Evolutionary conservation across 2,113 vertebrate genomes (phyloP).

Genomic region (Festucalex cinctus): DNA sequence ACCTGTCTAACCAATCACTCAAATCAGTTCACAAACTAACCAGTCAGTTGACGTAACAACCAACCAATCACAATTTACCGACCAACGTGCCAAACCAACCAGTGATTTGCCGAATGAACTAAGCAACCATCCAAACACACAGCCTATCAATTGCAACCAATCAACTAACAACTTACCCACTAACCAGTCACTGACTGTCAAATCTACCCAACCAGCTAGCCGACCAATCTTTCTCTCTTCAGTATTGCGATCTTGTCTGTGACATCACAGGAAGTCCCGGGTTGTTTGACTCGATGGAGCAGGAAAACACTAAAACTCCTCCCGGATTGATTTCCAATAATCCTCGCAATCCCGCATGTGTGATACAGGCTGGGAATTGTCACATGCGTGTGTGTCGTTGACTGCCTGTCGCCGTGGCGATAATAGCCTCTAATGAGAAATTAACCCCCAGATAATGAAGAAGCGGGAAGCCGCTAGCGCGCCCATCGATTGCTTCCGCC

Average conservation of each 20-base stretch:
- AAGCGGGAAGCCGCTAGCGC: constrained; percentile 34
- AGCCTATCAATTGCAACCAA: not conserved
- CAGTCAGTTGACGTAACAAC: no score
- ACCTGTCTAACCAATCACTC: no score
- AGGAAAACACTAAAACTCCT: constrained; percentile 55
- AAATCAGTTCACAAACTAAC: no score
- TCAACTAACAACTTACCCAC: not conserved
- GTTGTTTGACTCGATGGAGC: not conserved
- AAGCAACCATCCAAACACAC: no score
- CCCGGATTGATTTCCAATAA: constrained; percentile 65
- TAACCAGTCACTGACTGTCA: no score
- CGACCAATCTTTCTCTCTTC: no score
- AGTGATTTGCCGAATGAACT: no score
- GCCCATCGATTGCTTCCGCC: constrained; percentile 18
- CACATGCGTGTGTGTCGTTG: constrained; percentile 12
- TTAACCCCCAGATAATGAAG: constrained; percentile 51
- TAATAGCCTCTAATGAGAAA: constrained; percentile 64
- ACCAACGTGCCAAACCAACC: no score
- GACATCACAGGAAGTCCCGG: not conserved
- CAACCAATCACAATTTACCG: no score
- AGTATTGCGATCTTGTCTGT: no score
- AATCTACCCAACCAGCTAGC: no score
- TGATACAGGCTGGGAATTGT: constrained; percentile 43
- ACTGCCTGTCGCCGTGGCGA: constrained; percentile 39
- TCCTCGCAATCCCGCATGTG: constrained; percentile 43